Evolutionary conservation across 2,113 vertebrate species (phyloP), one percentile per base, ranked within the genome.

Genomic region (Gobius niger): DNA sequence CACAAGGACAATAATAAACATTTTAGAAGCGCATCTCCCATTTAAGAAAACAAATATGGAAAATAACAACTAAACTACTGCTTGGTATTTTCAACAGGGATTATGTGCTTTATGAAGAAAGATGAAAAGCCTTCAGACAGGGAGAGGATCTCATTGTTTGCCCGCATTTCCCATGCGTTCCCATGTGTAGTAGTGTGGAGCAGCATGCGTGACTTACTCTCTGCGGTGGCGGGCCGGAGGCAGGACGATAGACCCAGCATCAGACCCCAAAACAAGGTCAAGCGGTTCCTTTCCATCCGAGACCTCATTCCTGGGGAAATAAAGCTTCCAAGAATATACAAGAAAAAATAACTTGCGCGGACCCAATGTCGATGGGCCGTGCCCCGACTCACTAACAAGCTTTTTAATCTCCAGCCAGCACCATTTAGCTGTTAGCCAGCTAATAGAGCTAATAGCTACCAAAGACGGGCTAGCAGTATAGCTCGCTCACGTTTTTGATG

Each of bases 251-350:
- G 89, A 86, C 91, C 82, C 84, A 95, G 88, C 91, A 96, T 91
- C 88, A 96, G 91, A 91, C 94, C 94, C 93, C 94, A 94, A 88
- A 92, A 92, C 91, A 95, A 94, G 95, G 95, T 94, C 94, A 94
- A 92, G 91, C 93, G 90, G 90, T 86, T 93, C 92, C 92, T 90
- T 92, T 91, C 92, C 88, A 80, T 90, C 82, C 90, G 87, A 93
- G 93, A 89, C 95, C 91, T 94, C 95, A 95, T 97, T 92, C 94
- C 95, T 94, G 80, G 87, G 91, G 79, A 60, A 75, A 67, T 70
- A 70, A 82, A 78, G 89, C 92, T 81, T 84, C 81, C 72, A 82
- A 84, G 24, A 72, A 75, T 71, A 74, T 82, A 82, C 78, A 52
- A 76, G 24, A 84, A 84, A 84, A 87, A 87, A 82, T 81, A 50